Base-by-base conservation (phyloP, 2,888 invertebrate species). In the Lithophane ornitopus region DNA sequence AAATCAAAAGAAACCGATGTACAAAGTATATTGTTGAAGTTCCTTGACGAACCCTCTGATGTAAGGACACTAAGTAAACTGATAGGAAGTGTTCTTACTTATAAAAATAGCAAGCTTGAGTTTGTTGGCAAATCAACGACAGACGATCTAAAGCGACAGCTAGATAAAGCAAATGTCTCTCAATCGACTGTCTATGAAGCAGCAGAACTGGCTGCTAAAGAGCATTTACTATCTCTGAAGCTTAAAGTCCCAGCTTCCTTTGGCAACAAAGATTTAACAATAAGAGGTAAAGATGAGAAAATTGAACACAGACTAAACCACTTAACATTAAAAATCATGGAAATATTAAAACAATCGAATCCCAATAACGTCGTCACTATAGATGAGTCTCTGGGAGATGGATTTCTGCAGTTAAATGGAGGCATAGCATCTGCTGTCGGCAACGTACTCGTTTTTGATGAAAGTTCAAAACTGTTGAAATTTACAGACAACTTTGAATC, bases 341-440 rank as follows among this genome's bases (percentile, higher is more conserved):
- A 74, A 26, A 44, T 84, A 75, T 70, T 82, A 12, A 2, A 77
- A 46, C 16, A 70, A n/a, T 54, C 80, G 1, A 39, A 67, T 8
- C 0, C 54, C 2, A 34, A 59, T n/a, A 52, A 72, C 19, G 61
- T 76, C 26, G 58, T 81, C 3, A 78, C 44, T 12, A 75, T 86
- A 44, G 82, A 82, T 12, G 80, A 86, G 16, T 67, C 67, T 46
- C 22, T 81, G 22, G 74, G 49, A 1, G 70, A 71, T 2, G 80
- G 74, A 11, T 46, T 76, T 54, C 66, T 86, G 12, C 49, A 58
- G 34, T 44, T 74, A 16, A 80, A 79, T 28, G 76, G 76, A 4
- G 86, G 86, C 4, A 26, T 86, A 41, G 78, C 75, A 41, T 74
- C 81, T 44, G 76, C 74, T 28, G 68, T 86, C 3, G 81, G 85